Evolutionary conservation across 2,113 vertebrate genomes (phyloP).

Genomic region (Rutilus rutilus): DNA sequence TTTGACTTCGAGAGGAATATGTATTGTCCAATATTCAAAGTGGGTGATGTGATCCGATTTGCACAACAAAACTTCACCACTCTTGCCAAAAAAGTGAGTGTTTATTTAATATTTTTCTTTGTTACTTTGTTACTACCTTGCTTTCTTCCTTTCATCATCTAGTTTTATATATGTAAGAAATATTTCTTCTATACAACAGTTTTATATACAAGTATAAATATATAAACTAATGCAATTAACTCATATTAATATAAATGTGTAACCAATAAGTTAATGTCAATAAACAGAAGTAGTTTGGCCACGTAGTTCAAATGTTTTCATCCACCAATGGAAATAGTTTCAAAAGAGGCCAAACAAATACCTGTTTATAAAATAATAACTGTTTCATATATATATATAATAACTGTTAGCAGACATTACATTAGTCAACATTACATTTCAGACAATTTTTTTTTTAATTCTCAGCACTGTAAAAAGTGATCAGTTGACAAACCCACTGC

Average conservation of each 20-base stretch:
- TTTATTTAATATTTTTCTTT: conserved; percentile 3
- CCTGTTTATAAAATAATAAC: not conserved
- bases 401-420: not conserved
- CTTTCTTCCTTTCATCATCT: not conserved
- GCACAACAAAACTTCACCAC: conserved; percentile 85
- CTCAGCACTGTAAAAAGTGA: too few species aligned
- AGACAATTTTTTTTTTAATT: not conserved
- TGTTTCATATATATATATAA: not conserved
- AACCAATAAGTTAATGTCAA: too few species aligned
- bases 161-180: too few species aligned
- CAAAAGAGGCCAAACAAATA: not conserved
- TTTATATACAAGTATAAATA: not conserved
- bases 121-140: not conserved
- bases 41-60: conserved; percentile 86
- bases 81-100: conserved; percentile 81
- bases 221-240: too few species aligned
- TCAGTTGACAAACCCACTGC: too few species aligned
- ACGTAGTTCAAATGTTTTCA: not conserved
- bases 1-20: conserved; percentile 82
- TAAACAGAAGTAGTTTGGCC: not conserved
- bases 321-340: not conserved
- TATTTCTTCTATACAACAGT: not conserved
- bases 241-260: too few species aligned
- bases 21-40: conserved; percentile 90
- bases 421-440: too few species aligned